A percentile compares a stretch with the other conserved stretches of the same genome.
These are phyloP conservation scores for Drosophila santomea DNA, from an alignment of 1,140 invertebrate species.

Conservation along the genomic window DNA sequence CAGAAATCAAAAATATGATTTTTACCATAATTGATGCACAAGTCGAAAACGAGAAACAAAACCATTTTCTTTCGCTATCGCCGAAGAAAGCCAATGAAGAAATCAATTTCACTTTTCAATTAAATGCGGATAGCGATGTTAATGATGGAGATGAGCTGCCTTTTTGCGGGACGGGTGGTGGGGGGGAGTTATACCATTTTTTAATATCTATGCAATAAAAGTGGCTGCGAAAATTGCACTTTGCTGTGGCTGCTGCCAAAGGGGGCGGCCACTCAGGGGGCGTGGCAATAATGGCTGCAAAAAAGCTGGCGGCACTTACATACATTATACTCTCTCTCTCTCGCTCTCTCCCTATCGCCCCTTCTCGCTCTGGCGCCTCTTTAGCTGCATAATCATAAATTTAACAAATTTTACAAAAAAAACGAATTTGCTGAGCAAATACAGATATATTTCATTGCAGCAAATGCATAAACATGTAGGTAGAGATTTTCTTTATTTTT, in stretches of 20 bases:
- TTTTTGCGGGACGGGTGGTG: not conserved
- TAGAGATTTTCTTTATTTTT: too few species aligned
- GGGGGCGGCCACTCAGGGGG: not conserved
- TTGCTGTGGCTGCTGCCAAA: conserved; percentile 20
- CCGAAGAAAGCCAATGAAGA: conserved; percentile 7
- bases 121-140: conserved; percentile 40
- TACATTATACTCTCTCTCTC: not conserved
- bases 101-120: conserved; percentile 79
- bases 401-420: conserved; percentile 14
- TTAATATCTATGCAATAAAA: conserved; percentile 53
- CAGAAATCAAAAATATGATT: conserved; percentile 57
- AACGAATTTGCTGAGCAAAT: conserved; percentile 16
- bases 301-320: conserved; percentile 10
- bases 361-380: conserved; percentile 12
- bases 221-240: conserved; percentile 44
- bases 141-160: conserved; percentile 25
- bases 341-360: not conserved
- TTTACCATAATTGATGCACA: conserved; percentile 63
- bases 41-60: conserved; percentile 34
- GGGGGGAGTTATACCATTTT: conserved; percentile 1
- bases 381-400: conserved; percentile 32
- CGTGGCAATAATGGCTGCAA: conserved; percentile 20
- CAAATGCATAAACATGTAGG: conserved; percentile 1
- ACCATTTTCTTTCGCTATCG: conserved; percentile 42
- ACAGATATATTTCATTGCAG: not conserved